phyloP scores from a whole-genome alignment of 2,888 invertebrate genomes.

The Cactoblastis cactorum region DNA sequence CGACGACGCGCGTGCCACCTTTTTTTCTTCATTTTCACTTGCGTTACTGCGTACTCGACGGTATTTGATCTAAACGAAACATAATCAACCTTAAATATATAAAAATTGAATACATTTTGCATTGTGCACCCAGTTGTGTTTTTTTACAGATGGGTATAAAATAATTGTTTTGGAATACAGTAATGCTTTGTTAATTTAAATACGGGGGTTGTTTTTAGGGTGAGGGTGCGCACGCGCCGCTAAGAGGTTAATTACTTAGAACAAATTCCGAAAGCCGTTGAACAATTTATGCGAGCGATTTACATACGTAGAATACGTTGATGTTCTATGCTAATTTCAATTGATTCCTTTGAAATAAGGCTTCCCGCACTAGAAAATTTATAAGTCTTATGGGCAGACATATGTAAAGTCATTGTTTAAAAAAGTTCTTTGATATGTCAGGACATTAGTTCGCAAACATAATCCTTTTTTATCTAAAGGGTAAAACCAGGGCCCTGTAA shows the following conservation, averaged over 20 bases:
- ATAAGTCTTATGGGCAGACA: too few relatives aligned
- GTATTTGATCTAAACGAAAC: constrained; percentile 7
- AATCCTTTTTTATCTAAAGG: too few relatives aligned
- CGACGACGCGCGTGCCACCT: constrained; percentile 73
- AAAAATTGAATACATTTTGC: constrained; percentile 16
- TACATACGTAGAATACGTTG: constrained; percentile 32
- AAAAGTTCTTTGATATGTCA: too few relatives aligned
- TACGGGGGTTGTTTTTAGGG: constrained; percentile 54
- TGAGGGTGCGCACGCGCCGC: constrained; percentile 70
- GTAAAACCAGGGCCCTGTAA: too few relatives aligned
- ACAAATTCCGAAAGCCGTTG: constrained; percentile 72
- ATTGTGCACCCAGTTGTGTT: constrained; percentile 15
- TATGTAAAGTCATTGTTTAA: too few relatives aligned
- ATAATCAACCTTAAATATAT: constrained; percentile 24
- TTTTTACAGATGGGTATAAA: constrained; percentile 45
- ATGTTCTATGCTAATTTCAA: constrained; percentile 1
- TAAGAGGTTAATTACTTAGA: constrained; percentile 74
- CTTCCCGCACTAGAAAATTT: too few relatives aligned
- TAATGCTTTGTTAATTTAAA: constrained; percentile 79
- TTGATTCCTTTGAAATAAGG: too few relatives aligned
- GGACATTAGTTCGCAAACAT: too few relatives aligned
- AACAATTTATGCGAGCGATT: constrained; percentile 40
- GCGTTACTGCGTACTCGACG: constrained; percentile 47
- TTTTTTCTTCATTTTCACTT: constrained; percentile 71
- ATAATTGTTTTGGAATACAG: constrained; percentile 68